Percentiles rank a stretch among this genome's conserved stretches.
These are phyloP conservation scores for Accipiter cooperii DNA, from an alignment of 2,113 vertebrate genomes.

Conservation along the genomic window DNA sequence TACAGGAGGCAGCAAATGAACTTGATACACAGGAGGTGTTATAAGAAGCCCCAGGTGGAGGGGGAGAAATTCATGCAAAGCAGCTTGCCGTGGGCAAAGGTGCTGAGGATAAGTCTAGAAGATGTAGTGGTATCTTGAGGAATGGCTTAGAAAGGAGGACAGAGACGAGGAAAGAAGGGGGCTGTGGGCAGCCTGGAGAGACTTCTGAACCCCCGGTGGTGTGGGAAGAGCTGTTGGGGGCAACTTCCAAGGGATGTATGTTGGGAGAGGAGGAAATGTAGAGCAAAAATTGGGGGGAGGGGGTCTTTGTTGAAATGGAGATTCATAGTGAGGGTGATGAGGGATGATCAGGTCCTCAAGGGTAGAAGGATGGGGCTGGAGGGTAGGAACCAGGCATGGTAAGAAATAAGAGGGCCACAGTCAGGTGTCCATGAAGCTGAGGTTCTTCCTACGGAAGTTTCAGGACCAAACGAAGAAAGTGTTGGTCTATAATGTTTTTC, in stretches of 20 bases:
- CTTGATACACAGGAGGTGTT: neutral
- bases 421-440: neutral
- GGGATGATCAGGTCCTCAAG: neutral
- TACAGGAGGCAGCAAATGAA: neutral
- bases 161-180: neutral
- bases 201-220: neutral
- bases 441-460: neutral
- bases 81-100: neutral
- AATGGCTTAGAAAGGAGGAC: neutral
- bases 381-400: neutral
- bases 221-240: neutral
- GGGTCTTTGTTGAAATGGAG: neutral
- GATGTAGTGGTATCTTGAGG: neutral
- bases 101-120: neutral
- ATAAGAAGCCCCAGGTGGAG: neutral
- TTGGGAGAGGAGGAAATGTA: neutral
- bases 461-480: neutral
- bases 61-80: neutral
- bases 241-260: neutral
- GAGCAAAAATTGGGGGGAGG: neutral
- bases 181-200: neutral
- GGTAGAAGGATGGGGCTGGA: neutral
- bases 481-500: neutral
- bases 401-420: neutral
- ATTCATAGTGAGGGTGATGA: neutral